These are phyloP conservation scores for Gibbula magus DNA, from an alignment of 2,888 invertebrate genomes.

Conservation along the genomic window DNA sequence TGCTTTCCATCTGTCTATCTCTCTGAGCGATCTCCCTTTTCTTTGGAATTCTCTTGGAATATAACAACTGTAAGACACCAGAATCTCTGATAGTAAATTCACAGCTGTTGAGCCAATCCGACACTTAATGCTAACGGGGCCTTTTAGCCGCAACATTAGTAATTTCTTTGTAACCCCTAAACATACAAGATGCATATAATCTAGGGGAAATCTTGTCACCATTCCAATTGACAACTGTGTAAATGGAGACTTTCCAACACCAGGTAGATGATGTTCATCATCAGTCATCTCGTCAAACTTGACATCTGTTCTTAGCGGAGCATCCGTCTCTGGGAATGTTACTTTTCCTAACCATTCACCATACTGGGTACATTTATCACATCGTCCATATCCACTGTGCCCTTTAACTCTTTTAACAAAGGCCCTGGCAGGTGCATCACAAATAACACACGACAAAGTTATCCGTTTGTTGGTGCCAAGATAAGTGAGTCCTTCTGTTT, in stretches of 20 bases:
- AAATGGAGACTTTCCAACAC: background rate
- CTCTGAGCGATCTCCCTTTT: slow-evolving; percentile 54
- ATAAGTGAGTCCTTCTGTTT: background rate
- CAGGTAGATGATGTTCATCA: background rate
- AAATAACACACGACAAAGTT: slow-evolving; percentile 45
- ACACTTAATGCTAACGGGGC: slow-evolving; percentile 30
- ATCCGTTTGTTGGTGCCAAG: background rate
- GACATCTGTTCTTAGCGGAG: too few relatives aligned
- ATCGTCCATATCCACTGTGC: slow-evolving; percentile 61
- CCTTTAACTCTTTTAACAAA: slow-evolving; percentile 59
- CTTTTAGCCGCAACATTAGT: slow-evolving; percentile 51
- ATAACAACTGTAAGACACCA: slow-evolving; percentile 22
- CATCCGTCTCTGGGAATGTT: slow-evolving; percentile 49
- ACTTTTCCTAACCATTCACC: slow-evolving; percentile 37
- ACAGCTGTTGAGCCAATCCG: slow-evolving; percentile 28
- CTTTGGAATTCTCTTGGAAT: slow-evolving; percentile 59
- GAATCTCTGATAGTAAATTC: slow-evolving; percentile 26
- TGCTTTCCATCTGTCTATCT: slow-evolving; percentile 64
- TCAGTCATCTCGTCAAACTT: background rate
- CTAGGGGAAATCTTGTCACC: slow-evolving; percentile 35
- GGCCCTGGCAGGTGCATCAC: slow-evolving; percentile 64
- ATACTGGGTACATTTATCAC: slow-evolving; percentile 57
- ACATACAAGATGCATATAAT: slow-evolving; percentile 64
- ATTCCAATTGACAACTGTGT: background rate
- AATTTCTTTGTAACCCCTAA: slow-evolving; percentile 65